Evolutionary conservation across 2,113 vertebrate genomes (phyloP).

Genomic region (Elaphurus davidianus): DNA sequence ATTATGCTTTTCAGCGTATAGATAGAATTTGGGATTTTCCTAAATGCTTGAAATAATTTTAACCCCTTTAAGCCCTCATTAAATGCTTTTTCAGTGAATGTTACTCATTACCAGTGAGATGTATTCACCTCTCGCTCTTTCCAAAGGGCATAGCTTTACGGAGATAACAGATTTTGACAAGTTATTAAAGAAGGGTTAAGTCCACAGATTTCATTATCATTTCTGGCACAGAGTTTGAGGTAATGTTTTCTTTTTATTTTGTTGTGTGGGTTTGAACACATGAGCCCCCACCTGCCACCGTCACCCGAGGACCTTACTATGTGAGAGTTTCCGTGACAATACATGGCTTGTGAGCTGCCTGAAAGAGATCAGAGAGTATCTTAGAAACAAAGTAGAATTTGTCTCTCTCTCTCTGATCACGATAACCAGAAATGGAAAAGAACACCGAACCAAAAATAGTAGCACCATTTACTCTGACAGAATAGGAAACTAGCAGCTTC

Average conservation of each 20-base stretch:
- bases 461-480: conserved; percentile 57
- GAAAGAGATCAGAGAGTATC: conserved; percentile 37
- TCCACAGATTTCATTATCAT: neutral
- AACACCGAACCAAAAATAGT: conserved; percentile 65
- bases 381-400: conserved; percentile 50
- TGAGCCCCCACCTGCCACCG: neutral
- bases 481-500: conserved; percentile 52
- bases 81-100: conserved; percentile 11
- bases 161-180: conserved; percentile 32
- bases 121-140: neutral
- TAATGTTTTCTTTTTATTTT: conserved; percentile 6
- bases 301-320: neutral
- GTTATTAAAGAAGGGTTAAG: neutral
- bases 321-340: neutral
- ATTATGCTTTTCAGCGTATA: conserved; percentile 32
- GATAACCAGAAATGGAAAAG: conserved; percentile 71
- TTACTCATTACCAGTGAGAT: neutral
- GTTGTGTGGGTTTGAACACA: neutral
- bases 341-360: neutral
- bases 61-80: neutral
- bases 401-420: conserved; percentile 53
- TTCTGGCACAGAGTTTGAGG: neutral
- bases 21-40: conserved; percentile 2
- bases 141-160: neutral
- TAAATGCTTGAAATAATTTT: conserved; percentile 53